Evolutionary conservation across 2,113 vertebrate species (phyloP), one percentile per base, ranked within the genome.

Genomic region (Apodemus speciosus): DNA sequence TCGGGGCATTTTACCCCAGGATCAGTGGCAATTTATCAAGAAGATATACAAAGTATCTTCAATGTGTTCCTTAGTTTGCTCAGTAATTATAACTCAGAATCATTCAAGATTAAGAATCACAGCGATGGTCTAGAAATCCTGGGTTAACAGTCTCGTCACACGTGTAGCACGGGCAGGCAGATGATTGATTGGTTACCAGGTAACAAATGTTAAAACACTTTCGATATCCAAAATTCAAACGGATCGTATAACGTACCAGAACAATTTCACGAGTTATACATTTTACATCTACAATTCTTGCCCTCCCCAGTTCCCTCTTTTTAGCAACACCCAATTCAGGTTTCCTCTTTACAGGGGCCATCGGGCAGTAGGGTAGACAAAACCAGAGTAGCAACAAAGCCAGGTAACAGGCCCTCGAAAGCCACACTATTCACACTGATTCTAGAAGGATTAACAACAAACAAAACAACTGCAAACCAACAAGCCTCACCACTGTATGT

Each of bases 301-400:
- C 62, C 51, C 40, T 49, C 32, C 58, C 51, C 20, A 68, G 1
- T 4, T 73, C 14, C 77, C 32, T 73, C 35, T 91, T 38, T 15
- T 21, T 30, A 95, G 60, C 58, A 94, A 75, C 87, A 91, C 72
- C 60, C 46, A 86, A 62, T 58, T 91, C 43, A 56, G 38, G 43
- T 76, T 93, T 96, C 51, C 53, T 90, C 58, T 93, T 73, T 80
- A 88, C 3, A 62, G 85, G 91, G 51, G 80, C 88, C 53, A 81
- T 53, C 85, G 75, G 40, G 56, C 66, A 81, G 23, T 2, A 68
- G 49, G 46, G 23, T 6, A 93, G 46, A 88, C 0, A 64, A 81
- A 16, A 94, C 53, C 46, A 85, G 38, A 64, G 9, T 25, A 94
- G 8, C 49, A 27, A 85, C 68, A 72, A 94, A 87, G 53, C 69